Conservation (phyloP, 2,113 vertebrate species). For the Vireo altiloquus region DNA sequence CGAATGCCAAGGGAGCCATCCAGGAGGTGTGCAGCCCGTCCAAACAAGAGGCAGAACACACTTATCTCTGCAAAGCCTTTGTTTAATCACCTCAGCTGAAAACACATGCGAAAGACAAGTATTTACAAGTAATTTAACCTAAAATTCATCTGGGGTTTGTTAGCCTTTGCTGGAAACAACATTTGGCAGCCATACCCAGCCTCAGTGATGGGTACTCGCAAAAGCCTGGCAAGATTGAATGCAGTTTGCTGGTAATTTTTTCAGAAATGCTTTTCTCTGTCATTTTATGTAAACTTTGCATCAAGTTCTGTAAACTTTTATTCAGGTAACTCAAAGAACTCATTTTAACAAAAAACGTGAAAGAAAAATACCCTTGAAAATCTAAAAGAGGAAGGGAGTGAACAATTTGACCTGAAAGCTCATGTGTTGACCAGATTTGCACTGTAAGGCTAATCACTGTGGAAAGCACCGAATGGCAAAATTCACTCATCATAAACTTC, state of each 20-base stretch:
- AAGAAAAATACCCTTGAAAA: neutral
- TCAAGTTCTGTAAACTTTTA: neutral
- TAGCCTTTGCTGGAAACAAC: neutral
- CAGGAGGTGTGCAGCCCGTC: neutral
- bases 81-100: conserved; percentile 27
- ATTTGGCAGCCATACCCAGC: neutral
- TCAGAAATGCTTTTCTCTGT: neutral
- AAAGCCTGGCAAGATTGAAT: neutral
- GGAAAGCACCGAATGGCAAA: conserved; percentile 29
- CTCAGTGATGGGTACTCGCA: neutral
- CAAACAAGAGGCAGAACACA: neutral
- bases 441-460: conserved; percentile 16
- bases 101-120: neutral
- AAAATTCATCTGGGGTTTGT: neutral
- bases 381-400: neutral
- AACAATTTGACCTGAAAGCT: conserved; percentile 19
- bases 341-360: neutral
- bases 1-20: accelerated
- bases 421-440: conserved; percentile 59
- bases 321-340: neutral
- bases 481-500: conserved; percentile 61
- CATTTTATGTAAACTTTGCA: neutral
- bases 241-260: neutral
- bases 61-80: conserved; percentile 12
- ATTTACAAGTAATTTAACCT: conserved; percentile 20